phyloP scores from a whole-genome alignment of 2,888 invertebrate genomes.

The Amphipyra berbera region DNA sequence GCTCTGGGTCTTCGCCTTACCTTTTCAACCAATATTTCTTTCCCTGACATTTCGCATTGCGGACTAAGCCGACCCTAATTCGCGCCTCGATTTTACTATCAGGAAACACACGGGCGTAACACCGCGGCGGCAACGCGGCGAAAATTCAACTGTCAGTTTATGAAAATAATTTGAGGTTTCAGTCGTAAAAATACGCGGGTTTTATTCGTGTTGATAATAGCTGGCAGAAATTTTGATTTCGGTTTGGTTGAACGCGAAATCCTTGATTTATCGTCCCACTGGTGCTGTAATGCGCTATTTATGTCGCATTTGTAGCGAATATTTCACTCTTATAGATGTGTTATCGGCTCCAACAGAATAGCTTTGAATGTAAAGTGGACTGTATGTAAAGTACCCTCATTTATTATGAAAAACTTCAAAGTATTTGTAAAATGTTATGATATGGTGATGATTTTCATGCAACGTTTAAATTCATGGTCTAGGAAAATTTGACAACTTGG shows the following conservation, averaged over 20 bases:
- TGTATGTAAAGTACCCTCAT: conserved; percentile 19
- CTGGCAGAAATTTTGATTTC: conserved; percentile 15
- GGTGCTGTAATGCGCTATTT: conserved; percentile 22
- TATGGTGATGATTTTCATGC: conserved; percentile 2
- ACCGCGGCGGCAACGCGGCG: background rate
- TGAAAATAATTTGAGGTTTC: conserved; percentile 2
- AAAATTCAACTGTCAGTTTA: conserved; percentile 2
- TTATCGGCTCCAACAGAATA: conserved; percentile 33
- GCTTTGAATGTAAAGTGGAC: conserved; percentile 26
- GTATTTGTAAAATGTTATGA: conserved; percentile 4
- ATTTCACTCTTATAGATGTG: conserved; percentile 38
- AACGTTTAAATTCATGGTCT: conserved; percentile 1
- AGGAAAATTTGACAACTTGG: no score
- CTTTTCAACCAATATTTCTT: conserved; percentile 32
- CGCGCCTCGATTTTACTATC: conserved; percentile 25
- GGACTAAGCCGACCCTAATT: conserved; percentile 37
- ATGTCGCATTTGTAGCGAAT: conserved; percentile 29
- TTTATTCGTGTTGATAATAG: conserved; percentile 18
- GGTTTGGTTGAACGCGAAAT: conserved; percentile 14
- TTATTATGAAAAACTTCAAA: conserved; percentile 7
- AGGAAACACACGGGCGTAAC: conserved; percentile 9
- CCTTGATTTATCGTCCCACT: conserved; percentile 34
- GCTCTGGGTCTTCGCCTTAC: background rate
- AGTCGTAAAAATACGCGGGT: conserved; percentile 5
- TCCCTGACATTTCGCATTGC: conserved; percentile 54